A percentile compares a stretch with the other conserved stretches of the same genome.
phyloP scores from a whole-genome alignment of 2,797 vertebrate genomes.

The Aulostomus chinensis region DNA sequence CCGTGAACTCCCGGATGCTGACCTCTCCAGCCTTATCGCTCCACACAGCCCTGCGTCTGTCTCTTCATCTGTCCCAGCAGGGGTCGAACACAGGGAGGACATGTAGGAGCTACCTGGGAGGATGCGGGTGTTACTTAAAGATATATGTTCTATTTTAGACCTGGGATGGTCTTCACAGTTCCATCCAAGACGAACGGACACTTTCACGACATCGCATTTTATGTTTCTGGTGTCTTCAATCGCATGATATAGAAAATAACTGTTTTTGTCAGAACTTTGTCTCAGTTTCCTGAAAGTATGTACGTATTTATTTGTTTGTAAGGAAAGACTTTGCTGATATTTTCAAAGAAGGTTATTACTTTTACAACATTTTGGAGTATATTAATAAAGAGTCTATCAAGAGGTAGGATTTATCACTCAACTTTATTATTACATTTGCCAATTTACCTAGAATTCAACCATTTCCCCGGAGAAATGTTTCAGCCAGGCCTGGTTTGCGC shows the following conservation, averaged over 20 bases:
- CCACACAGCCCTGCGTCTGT: slow-evolving; percentile 38
- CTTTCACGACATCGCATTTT: background rate
- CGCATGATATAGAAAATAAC: too few species aligned
- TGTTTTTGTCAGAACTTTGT: too few species aligned
- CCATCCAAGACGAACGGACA: background rate
- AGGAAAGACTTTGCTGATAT: too few species aligned
- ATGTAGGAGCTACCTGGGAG: slow-evolving; percentile 11
- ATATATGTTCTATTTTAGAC: background rate
- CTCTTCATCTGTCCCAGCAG: slow-evolving; percentile 35
- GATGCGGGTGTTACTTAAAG: background rate
- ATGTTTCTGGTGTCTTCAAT: background rate
- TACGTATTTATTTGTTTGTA: too few species aligned
- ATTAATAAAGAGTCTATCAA: background rate
- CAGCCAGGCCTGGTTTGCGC: slow-evolving; percentile 40
- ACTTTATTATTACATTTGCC: background rate
- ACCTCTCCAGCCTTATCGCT: slow-evolving; percentile 49
- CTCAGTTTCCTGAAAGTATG: too few species aligned
- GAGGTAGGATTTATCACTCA: background rate
- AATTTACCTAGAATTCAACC: slow-evolving; percentile 33
- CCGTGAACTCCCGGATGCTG: slow-evolving; percentile 34
- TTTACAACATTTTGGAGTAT: background rate
- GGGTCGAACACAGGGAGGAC: slow-evolving; percentile 18
- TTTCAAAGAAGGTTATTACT: too few species aligned
- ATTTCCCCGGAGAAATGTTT: slow-evolving; percentile 45
- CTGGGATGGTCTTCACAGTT: background rate